Evolutionary conservation across 2,888 invertebrate species (phyloP).

Genomic region (Melinaea marsaeus): DNA sequence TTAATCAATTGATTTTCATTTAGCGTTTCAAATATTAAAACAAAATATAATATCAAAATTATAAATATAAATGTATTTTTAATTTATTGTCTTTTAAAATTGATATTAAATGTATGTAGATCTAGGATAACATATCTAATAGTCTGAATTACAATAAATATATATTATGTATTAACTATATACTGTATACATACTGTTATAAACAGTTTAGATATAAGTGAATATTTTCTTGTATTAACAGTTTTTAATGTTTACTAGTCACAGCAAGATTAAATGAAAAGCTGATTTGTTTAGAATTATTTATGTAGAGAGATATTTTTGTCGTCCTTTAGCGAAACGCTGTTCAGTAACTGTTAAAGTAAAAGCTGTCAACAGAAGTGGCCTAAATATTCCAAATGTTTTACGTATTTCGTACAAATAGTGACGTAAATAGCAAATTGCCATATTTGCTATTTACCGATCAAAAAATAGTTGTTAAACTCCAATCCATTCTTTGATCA

Average conservation of each 20-base stretch:
- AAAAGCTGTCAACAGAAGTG: too few species aligned
- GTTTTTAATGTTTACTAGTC: slow-evolving; percentile 4
- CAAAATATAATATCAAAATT: not conserved
- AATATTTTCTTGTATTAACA: not conserved
- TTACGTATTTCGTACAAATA: too few species aligned
- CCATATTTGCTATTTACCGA: too few species aligned
- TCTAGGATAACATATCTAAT: slow-evolving; percentile 7
- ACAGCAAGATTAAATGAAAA: not conserved
- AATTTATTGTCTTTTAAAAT: not conserved
- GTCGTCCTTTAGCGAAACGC: too few species aligned
- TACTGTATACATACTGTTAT: slow-evolving; percentile 5
- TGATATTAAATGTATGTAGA: slow-evolving; percentile 2
- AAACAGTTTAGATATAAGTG: slow-evolving; percentile 3
- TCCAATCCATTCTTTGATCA: too few species aligned
- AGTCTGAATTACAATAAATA: slow-evolving; percentile 8
- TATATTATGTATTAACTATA: slow-evolving; percentile 3
- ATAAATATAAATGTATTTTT: not conserved
- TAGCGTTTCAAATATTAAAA: not conserved
- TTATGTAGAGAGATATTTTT: too few species aligned
- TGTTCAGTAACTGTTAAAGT: too few species aligned
- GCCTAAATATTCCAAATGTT: too few species aligned
- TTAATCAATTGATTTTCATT: too few species aligned
- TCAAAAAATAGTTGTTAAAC: too few species aligned
- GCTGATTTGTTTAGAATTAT: not conserved
- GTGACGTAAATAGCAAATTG: too few species aligned